Base-by-base conservation (phyloP, 2,113 vertebrate genomes). In the Cathartes aura region DNA sequence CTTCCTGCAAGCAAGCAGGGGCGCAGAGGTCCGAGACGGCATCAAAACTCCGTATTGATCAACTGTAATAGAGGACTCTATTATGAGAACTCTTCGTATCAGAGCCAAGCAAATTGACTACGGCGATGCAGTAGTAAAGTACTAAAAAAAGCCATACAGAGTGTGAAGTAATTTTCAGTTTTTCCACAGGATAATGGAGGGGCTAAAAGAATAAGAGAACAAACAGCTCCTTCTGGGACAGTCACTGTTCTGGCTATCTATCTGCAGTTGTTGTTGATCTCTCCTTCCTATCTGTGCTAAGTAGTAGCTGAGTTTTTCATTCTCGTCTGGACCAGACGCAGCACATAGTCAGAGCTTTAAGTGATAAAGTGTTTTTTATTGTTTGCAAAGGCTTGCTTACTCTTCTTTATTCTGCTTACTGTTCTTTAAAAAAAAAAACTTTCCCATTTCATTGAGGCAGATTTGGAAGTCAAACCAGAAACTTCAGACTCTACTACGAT, bases 381-480 rank as follows among this genome's bases (percentile, higher is more conserved):
- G 82, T 93, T 87, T 93, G 79, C 97, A 97, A 97, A 96, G 89
- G 94, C 90, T 96, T 98, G 94, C 92, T 98, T 98, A 82, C 85
- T 97, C 97, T 97, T 96, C 96, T 97, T 94, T 95, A 93, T 90
- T 97, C 82, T 98, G 78, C 89, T 98, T 98, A 96, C 81, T 97
- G 97, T 96, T 97, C 96, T 98, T 95, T 93, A 96, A 97, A 98
- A 98, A 96, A 96, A 96, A 96, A 60, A 95, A 89, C 98, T 98
- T 97, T 98, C 96, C 97, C 97, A 63, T 98, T 98, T 98, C 97
- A 94, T 96, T 98, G 98, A 98, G 98, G 98, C 98, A 99, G 99
- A 98, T 99, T 99, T 98, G 99, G 99, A 98, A 99, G 98, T 98
- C 99, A 99, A 95, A 99, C 98, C 96, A 98, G 99, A 98, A 99